A percentile compares a stretch with the other conserved stretches of the same genome.
Evolutionary conservation across 2,797 vertebrate genomes (phyloP).

Genomic region (Liasis olivaceus): DNA sequence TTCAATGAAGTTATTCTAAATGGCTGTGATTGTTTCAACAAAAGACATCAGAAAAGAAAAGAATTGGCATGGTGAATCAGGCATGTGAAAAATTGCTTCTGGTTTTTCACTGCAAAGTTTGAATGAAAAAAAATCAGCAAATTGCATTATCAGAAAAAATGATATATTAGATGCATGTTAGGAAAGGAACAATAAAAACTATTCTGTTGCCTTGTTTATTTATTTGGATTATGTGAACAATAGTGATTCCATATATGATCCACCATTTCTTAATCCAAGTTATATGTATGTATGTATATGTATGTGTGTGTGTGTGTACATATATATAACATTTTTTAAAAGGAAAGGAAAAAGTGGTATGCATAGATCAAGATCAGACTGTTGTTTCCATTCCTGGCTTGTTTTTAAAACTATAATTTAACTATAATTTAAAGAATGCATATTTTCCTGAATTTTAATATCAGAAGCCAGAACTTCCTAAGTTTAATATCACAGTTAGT

Average conservation of each 20-base stretch:
- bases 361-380: neutral
- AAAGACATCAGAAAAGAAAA: conserved; percentile 67
- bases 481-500: neutral
- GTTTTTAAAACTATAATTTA: neutral
- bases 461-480: neutral
- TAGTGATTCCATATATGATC: neutral
- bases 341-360: neutral
- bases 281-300: neutral
- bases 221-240: too few species aligned
- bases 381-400: neutral
- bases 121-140: too few species aligned
- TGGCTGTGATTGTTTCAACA: conserved; percentile 69
- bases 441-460: neutral
- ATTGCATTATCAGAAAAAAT: too few species aligned
- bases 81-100: too few species aligned
- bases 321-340: neutral
- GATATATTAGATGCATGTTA: too few species aligned
- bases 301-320: neutral
- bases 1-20: conserved; percentile 73
- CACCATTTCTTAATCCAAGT: neutral
- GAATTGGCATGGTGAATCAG: conserved; percentile 48
- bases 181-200: too few species aligned
- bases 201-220: too few species aligned
- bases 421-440: neutral
- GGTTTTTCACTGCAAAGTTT: neutral